phyloP scores from a whole-genome alignment of 2,113 vertebrate species.

The Misgurnus anguillicaudatus region DNA sequence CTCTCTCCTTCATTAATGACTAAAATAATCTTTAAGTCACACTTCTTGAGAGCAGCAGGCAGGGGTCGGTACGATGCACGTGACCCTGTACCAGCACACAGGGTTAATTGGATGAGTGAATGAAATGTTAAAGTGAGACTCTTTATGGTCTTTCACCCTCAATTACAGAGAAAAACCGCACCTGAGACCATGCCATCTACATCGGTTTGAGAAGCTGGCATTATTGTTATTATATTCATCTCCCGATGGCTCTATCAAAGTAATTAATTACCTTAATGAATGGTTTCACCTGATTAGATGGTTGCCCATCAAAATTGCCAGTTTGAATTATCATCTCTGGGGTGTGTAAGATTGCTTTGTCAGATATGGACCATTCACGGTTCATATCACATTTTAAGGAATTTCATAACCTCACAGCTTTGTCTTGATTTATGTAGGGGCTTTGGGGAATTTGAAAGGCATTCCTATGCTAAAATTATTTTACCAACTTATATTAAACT shows the following conservation, averaged over 20 bases:
- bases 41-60: slow-evolving; percentile 65
- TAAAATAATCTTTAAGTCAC: slow-evolving; percentile 44
- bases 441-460: neutral
- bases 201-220: slow-evolving; percentile 41
- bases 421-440: neutral
- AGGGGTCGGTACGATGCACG: slow-evolving; percentile 55
- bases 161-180: slow-evolving; percentile 73
- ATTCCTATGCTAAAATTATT: slow-evolving; percentile 17
- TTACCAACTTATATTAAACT: slow-evolving; percentile 27
- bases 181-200: slow-evolving; percentile 49
- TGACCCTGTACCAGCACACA: slow-evolving; percentile 53
- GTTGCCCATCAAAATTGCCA: slow-evolving; percentile 51
- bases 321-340: slow-evolving; percentile 44
- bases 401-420: neutral
- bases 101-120: slow-evolving; percentile 80
- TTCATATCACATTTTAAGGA: neutral
- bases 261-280: slow-evolving; percentile 60
- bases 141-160: slow-evolving; percentile 81
- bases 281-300: slow-evolving; percentile 53
- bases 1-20: slow-evolving; percentile 34
- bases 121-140: slow-evolving; percentile 79
- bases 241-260: slow-evolving; percentile 45
- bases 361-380: neutral
- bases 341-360: slow-evolving; percentile 35
- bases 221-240: slow-evolving; percentile 53